Base-by-base conservation (phyloP, 2,113 vertebrate genomes). In the Callaeas wilsoni region DNA sequence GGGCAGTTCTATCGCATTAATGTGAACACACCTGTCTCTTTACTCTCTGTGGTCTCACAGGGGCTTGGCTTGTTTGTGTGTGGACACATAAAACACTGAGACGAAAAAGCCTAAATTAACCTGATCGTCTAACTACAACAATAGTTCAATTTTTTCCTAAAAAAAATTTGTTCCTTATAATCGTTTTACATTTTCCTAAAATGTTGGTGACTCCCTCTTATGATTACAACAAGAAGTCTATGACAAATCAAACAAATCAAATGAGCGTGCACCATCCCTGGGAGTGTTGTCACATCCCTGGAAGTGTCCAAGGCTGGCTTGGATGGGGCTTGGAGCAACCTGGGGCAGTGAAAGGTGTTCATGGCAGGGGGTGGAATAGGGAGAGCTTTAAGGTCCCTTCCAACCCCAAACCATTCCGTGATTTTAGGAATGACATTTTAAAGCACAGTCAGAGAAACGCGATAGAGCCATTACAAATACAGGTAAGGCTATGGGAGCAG, bases 381-480 rank as follows among this genome's bases (percentile, higher is more conserved):
- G 25, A 21, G 39, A 44, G 29, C 53, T 60, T 26, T 6, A 8
- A 9, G 39, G 47, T 41, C 46, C 29, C 20, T n/a, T n/a, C 20
- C 23, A 15, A 7, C 6, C 46, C 46, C 10, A 4, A 52, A 27
- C 32, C 53, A 2, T 7, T 12, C 23, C 3, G 53, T 2, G 69
- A n/a, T 32, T 37, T 39, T 4, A 12, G 10, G 23, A n/a, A 12
- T 1, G 37, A 23, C 27, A 5, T 6, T 50, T 17, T 7, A 47
- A 59, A 33, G 2, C 16, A 3, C 6, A 1, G 8, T 1, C 4
- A 10, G 22, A 39, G 17, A 3, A 3, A 27, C 4, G 30, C 7
- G 20, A 20, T 2, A 10, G 0, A 16, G 5, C 33, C 46, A 20
- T 39, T 17, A 37, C 30, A 23, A 42, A 56, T 0, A 27, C 49